Evolutionary conservation across 2,888 invertebrate species (phyloP).

Genomic region (Argyresthia albistria): DNA sequence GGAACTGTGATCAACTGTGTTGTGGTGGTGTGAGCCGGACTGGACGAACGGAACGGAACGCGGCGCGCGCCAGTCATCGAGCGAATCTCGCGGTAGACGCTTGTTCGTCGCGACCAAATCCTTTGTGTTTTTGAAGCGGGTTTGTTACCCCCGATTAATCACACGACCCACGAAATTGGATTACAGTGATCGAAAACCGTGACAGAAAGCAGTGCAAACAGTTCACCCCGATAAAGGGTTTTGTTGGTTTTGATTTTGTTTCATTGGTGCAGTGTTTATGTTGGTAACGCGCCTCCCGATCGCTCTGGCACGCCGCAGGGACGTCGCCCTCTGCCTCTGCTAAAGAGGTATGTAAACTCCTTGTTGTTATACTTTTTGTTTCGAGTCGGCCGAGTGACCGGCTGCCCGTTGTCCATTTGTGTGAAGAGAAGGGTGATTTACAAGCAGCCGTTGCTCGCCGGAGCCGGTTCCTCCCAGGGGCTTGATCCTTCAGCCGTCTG

Average conservation of each 20-base stretch:
- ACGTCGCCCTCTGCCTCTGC: slow-evolving; percentile 63
- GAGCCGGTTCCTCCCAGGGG: slow-evolving; percentile 33
- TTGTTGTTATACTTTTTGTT: slow-evolving; percentile 24
- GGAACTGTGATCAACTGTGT: too few relatives aligned
- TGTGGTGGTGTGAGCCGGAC: too few relatives aligned
- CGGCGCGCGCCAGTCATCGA: slow-evolving; percentile 50
- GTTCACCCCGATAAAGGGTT: slow-evolving; percentile 8
- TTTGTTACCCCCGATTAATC: slow-evolving; percentile 55
- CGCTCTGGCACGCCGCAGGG: slow-evolving; percentile 55
- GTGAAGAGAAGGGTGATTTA: slow-evolving; percentile 19
- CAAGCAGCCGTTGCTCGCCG: slow-evolving; percentile 7
- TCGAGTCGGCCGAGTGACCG: slow-evolving; percentile 9
- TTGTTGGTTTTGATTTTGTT: slow-evolving; percentile 22
- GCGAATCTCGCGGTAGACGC: slow-evolving; percentile 32
- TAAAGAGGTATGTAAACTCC: slow-evolving; percentile 39
- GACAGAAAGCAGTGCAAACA: slow-evolving; percentile 38
- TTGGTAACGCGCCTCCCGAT: slow-evolving; percentile 57
- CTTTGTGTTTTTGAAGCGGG: slow-evolving; percentile 53
- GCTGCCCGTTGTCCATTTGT: slow-evolving; percentile 8
- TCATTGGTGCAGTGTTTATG: slow-evolving; percentile 69
- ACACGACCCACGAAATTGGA: slow-evolving; percentile 46
- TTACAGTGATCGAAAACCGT: slow-evolving; percentile 55
- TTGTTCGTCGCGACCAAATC: slow-evolving; percentile 14
- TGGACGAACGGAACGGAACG: neutral
- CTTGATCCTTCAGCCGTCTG: slow-evolving; percentile 15